Evolutionary conservation across 2,113 vertebrate species (phyloP).

Genomic region (Cariama cristata): DNA sequence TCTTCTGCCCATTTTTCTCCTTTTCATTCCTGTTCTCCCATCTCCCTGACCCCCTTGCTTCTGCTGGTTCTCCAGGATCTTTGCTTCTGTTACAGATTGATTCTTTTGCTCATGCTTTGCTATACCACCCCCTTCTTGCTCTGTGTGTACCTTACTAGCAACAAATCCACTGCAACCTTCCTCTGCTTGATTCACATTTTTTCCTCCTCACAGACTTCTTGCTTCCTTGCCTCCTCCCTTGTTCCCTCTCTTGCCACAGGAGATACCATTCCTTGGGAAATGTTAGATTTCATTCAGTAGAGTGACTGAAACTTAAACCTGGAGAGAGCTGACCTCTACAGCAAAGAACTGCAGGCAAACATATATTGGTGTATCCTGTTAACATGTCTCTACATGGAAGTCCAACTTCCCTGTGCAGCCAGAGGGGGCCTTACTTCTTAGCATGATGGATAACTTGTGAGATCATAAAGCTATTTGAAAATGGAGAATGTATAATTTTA

Average conservation of each 20-base stretch:
- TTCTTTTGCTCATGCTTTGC: background rate
- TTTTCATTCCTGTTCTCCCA: background rate
- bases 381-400: background rate
- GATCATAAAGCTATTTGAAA: background rate
- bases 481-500: background rate
- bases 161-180: background rate
- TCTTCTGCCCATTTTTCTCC: background rate
- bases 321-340: background rate
- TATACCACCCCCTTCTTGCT: background rate
- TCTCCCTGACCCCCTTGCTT: background rate
- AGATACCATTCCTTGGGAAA: background rate
- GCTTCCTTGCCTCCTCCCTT: background rate
- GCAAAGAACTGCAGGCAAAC: background rate
- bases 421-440: background rate
- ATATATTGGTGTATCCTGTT: background rate
- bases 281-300: background rate
- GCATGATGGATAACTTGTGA: background rate
- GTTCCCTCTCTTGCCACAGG: background rate
- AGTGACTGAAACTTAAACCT: background rate
- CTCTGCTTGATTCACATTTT: background rate
- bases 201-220: background rate
- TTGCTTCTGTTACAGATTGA: background rate
- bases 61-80: background rate
- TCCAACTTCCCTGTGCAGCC: background rate
- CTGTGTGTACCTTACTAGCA: background rate